Evolutionary conservation across 1,140 invertebrate species (phyloP).

Genomic region (Heliconius hermathena): DNA sequence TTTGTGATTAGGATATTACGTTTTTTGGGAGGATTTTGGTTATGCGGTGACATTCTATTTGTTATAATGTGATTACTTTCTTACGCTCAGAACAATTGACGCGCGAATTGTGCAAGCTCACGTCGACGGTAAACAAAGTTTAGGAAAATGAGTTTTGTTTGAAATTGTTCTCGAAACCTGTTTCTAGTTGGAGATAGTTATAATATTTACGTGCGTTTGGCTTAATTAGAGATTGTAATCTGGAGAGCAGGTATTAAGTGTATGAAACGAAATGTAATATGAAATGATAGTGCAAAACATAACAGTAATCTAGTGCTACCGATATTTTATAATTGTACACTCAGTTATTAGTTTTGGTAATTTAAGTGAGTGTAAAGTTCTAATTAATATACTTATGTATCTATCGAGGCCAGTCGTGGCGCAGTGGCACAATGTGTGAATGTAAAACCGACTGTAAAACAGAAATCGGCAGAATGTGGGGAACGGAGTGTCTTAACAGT

Average conservation of each 20-base stretch:
- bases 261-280: not conserved
- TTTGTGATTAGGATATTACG: slow-evolving; percentile 62
- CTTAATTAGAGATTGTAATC: slow-evolving; percentile 26
- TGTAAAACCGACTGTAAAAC: too few species aligned
- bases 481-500: too few species aligned
- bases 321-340: not conserved
- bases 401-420: too few species aligned
- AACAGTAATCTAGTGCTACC: not conserved
- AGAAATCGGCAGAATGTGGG: too few species aligned
- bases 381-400: not conserved
- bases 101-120: slow-evolving; percentile 34
- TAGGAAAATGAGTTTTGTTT: slow-evolving; percentile 38
- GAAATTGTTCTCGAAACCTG: slow-evolving; percentile 33
- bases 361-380: not conserved
- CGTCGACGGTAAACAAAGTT: slow-evolving; percentile 33
- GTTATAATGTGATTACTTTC: slow-evolving; percentile 50
- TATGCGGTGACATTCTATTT: slow-evolving; percentile 43
- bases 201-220: slow-evolving; percentile 29
- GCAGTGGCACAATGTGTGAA: too few species aligned
- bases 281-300: not conserved
- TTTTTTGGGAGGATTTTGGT: slow-evolving; percentile 48
- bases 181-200: slow-evolving; percentile 34
- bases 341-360: not conserved
- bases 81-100: slow-evolving; percentile 28
- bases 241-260: not conserved